Evolutionary conservation across 2,888 invertebrate genomes (phyloP).

Genomic region (Ypsolopha sequella): DNA sequence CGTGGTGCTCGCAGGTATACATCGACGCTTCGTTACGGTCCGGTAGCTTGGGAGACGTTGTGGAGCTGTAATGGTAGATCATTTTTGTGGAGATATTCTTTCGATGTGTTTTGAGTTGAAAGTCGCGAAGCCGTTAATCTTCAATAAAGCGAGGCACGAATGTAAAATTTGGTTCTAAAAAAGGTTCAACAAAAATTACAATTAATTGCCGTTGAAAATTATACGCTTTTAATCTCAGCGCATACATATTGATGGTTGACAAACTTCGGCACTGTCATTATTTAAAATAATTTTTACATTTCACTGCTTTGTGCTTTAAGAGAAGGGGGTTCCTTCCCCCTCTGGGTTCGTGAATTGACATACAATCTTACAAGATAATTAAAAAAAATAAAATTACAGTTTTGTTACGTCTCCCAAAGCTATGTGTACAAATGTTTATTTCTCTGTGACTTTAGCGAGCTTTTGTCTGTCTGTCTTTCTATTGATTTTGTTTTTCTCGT

Average conservation of each 20-base stretch:
- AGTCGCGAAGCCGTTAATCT: too few species aligned
- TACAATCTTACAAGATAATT: not conserved
- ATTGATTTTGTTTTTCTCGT: slow-evolving; percentile 5
- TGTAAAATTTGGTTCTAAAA: too few species aligned
- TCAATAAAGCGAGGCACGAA: too few species aligned
- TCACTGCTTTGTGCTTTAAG: not conserved
- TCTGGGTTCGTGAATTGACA: not conserved
- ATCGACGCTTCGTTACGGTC: not conserved
- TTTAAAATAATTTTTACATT: not conserved
- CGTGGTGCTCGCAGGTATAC: slow-evolving; percentile 39
- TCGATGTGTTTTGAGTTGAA: too few species aligned
- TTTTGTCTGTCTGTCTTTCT: slow-evolving; percentile 43
- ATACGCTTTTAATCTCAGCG: too few species aligned
- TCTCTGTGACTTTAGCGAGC: slow-evolving; percentile 22
- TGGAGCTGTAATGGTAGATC: not conserved
- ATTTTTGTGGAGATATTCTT: too few species aligned
- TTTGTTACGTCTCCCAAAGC: too few species aligned
- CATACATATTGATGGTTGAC: too few species aligned
- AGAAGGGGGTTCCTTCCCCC: not conserved
- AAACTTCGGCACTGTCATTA: not conserved
- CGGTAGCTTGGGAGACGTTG: not conserved
- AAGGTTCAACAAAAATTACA: too few species aligned
- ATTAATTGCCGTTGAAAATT: too few species aligned
- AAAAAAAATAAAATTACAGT: not conserved
- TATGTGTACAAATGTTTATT: not conserved